A percentile compares a stretch with the other conserved stretches of the same genome.
phyloP scores from a whole-genome alignment of 2,797 vertebrate species.

The Amblyopsis hoosieri region DNA sequence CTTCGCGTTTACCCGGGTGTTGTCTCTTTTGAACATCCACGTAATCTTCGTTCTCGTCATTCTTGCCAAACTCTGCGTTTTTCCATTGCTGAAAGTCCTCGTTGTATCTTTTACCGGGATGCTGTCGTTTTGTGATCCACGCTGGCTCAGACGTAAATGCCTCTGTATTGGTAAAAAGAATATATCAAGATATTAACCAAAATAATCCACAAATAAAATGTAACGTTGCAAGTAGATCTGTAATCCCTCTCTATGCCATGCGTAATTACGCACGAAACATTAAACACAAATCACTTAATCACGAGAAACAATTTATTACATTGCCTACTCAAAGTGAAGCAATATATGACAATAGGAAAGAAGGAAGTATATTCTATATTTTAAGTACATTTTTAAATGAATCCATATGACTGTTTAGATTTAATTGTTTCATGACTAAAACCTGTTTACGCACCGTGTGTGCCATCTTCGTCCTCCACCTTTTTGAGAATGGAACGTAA shows the following conservation, averaged over 20 bases:
- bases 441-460: slow-evolving; percentile 63
- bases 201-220: too few relatives aligned
- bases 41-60: slow-evolving; percentile 66
- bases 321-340: too few relatives aligned
- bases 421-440: too few relatives aligned
- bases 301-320: too few relatives aligned
- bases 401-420: too few relatives aligned
- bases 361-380: too few relatives aligned
- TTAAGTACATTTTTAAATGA: too few relatives aligned
- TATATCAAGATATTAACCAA: neutral
- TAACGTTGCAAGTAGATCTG: neutral
- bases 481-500: slow-evolving; percentile 80
- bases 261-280: too few relatives aligned
- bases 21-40: slow-evolving; percentile 75
- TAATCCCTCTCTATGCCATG: too few relatives aligned
- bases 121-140: slow-evolving; percentile 84
- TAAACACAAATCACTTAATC: too few relatives aligned
- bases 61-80: slow-evolving; percentile 82
- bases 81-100: slow-evolving; percentile 78
- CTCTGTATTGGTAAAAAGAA: slow-evolving; percentile 61
- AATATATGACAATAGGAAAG: too few relatives aligned
- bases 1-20: slow-evolving; percentile 84
- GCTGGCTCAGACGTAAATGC: slow-evolving; percentile 61
- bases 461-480: slow-evolving; percentile 75
- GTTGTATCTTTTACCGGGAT: slow-evolving; percentile 75